These are phyloP conservation scores for Rhinichthys osculus DNA, from an alignment of 2,797 vertebrate species.

Conservation along the genomic window DNA sequence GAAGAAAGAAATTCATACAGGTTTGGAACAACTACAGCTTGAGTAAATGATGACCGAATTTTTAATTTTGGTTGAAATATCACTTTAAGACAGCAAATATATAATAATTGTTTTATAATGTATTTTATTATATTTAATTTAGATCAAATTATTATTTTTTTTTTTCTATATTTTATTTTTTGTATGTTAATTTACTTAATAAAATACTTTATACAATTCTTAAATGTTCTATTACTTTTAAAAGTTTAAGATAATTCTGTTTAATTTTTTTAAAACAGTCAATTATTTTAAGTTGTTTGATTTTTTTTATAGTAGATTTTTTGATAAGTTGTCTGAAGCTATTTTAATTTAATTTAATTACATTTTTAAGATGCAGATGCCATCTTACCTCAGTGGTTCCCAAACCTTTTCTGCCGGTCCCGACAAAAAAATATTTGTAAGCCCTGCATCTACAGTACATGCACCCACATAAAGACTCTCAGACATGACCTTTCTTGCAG, in stretches of 20 bases:
- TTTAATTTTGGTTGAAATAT: too few species aligned
- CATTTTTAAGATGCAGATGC: not conserved
- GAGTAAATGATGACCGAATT: too few species aligned
- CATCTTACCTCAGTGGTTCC: not conserved
- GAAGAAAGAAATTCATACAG: too few species aligned
- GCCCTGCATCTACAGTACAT: not conserved
- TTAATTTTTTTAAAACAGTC: not conserved
- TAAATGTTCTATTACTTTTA: not conserved
- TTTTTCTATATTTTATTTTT: not conserved
- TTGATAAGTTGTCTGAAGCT: too few species aligned
- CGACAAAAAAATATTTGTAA: not conserved
- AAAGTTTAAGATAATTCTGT: not conserved
- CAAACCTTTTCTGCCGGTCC: not conserved
- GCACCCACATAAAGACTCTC: not conserved
- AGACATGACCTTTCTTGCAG: not conserved
- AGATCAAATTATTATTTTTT: not conserved
- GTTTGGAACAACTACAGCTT: too few species aligned
- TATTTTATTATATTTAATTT: not conserved
- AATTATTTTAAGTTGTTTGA: not conserved
- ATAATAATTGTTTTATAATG: not conserved
- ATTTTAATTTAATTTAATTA: not conserved
- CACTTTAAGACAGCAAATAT: not conserved
- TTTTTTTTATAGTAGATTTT: not conserved
- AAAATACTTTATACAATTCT: too few species aligned
- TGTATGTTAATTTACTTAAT: not conserved